Evolutionary conservation across 2,113 vertebrate genomes (phyloP), one percentile per base, ranked within the genome.

Genomic region (Piaya cayana): DNA sequence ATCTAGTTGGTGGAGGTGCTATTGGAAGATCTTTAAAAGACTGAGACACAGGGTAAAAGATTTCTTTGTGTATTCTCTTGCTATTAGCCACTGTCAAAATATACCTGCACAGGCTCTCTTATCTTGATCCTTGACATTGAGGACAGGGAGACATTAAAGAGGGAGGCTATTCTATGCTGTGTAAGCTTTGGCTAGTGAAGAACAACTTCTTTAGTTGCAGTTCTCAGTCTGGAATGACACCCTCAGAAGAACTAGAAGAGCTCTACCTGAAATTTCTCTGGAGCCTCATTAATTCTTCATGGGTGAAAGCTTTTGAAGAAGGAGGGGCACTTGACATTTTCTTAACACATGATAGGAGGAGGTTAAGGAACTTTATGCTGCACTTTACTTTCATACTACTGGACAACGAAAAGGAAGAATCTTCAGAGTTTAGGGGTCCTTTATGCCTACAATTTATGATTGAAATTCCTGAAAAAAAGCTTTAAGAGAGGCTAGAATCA

Each of bases 201-300:
- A 26, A 58, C 15, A 32, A 15, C 23, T 45, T 32, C 14, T 69
- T 15, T 42, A n/a, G 22, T 20, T 68, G 68, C 49, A 45, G 43
- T 15, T 59, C 36, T 50, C 80, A 71, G 93, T 8, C 37, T 56
- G 94, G 74, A 96, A 88, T 34, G 58, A 89, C 82, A 34, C 72
- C 71, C 96, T 80, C 80, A 64, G 58, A 32, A 68, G 72, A 79
- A 88, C 86, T 86, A 37, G 79, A 77, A 78, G 45, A 32, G 12
- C 86, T 50, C 80, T 95, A 78, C 74, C 95, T 86, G 90, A 89
- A 36, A 59, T 58, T 23, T 45, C 71, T 82, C 72, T 83, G 84
- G 39, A 78, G 92, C 96, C 95, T 92, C 81, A 81, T 90, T 96
- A 92, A 86, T 96, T 83, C 93, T 94, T 96, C 94, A 93, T 86